A percentile compares a stretch with the other conserved stretches of the same genome.
Conservation (phyloP, 2,888 invertebrate species). For the Ophonus ardosiacus region DNA sequence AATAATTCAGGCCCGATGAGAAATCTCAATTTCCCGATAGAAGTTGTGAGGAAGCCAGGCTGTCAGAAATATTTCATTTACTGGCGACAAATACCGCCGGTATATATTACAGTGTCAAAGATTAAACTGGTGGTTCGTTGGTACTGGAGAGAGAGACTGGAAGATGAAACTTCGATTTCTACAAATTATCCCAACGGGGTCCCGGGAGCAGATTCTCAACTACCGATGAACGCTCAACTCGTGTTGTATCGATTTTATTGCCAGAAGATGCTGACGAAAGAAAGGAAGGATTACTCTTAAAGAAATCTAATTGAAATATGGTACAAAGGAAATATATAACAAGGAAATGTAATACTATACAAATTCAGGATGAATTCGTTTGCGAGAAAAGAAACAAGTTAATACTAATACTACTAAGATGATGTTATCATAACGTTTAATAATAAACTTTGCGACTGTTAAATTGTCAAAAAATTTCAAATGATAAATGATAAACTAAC, state of each 20-base stretch:
- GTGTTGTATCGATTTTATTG: conserved; percentile 47
- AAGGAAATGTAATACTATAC: neutral
- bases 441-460: too few species aligned
- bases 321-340: neutral
- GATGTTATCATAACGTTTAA: too few species aligned
- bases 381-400: too few species aligned
- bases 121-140: conserved; percentile 15
- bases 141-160: neutral
- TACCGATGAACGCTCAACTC: conserved; percentile 20
- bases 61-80: conserved; percentile 31
- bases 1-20: neutral
- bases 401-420: too few species aligned
- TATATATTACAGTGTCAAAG: conserved; percentile 48
- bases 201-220: conserved; percentile 32
- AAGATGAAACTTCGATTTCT: conserved; percentile 57
- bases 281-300: neutral
- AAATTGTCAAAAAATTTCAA: too few species aligned
- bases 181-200: conserved; percentile 56
- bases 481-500: too few species aligned
- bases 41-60: neutral
- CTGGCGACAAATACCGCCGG: conserved; percentile 33
- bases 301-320: neutral
- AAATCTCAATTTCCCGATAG: neutral
- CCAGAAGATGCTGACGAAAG: neutral
- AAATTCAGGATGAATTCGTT: too few species aligned